Evolutionary conservation across 2,113 vertebrate species (phyloP).

Genomic region (Bos javanicus): DNA sequence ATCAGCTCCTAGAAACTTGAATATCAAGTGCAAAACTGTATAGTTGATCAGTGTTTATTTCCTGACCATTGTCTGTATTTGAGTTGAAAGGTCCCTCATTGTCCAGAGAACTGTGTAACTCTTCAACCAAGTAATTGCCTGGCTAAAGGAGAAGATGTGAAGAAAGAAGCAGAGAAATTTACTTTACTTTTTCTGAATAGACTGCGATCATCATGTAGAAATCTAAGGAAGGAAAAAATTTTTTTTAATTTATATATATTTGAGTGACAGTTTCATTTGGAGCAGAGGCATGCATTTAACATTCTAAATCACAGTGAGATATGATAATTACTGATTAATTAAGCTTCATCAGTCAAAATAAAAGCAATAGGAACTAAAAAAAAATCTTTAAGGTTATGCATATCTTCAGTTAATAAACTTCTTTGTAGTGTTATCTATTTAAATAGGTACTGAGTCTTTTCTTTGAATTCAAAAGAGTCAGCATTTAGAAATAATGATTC

Average conservation of each 20-base stretch:
- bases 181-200: neutral
- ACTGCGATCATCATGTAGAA: neutral
- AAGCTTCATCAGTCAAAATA: constrained; percentile 15
- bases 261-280: constrained; percentile 15
- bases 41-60: neutral
- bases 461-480: constrained; percentile 50
- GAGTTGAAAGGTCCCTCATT: neutral
- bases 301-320: constrained; percentile 16
- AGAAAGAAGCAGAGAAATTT: neutral
- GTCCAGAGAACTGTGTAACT: neutral
- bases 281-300: neutral
- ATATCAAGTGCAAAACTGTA: neutral
- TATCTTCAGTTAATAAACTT: neutral
- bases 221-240: neutral
- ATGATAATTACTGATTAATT: constrained; percentile 13
- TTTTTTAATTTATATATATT: neutral
- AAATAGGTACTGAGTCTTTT: constrained; percentile 10
- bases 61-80: neutral
- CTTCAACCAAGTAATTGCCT: neutral
- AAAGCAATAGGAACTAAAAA: neutral
- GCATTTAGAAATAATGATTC: constrained; percentile 60
- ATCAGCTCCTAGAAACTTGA: neutral
- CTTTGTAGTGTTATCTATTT: neutral
- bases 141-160: neutral
- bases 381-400: neutral